A percentile compares a stretch with the other conserved stretches of the same genome.
phyloP scores from a whole-genome alignment of 2,797 vertebrate species.

The Poeciliopsis gracilis region DNA sequence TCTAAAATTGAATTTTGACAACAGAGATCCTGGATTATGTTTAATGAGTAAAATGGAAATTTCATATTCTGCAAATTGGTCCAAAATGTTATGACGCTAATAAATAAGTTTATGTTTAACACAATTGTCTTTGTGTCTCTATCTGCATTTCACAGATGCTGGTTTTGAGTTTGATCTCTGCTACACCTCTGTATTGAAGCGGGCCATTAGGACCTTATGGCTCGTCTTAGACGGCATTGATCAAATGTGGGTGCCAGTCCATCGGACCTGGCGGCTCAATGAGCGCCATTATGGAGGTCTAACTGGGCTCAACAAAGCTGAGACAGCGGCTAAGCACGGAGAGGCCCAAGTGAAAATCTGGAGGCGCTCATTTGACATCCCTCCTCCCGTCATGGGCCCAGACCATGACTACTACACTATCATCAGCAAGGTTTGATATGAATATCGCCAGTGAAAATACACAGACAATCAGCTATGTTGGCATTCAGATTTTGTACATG shows the following conservation, averaged over 20 bases:
- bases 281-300: slow-evolving; percentile 95
- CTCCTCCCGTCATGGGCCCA: slow-evolving; percentile 89
- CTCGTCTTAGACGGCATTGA: slow-evolving; percentile 90
- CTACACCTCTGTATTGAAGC: slow-evolving; percentile 95
- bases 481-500: slow-evolving; percentile 32
- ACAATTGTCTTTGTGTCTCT: background rate
- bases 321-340: slow-evolving; percentile 93
- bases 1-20: background rate
- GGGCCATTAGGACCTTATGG: slow-evolving; percentile 94
- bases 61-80: background rate
- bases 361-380: slow-evolving; percentile 92
- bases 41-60: background rate
- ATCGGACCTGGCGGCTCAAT: slow-evolving; percentile 93
- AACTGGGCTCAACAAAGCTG: slow-evolving; percentile 95
- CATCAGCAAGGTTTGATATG: slow-evolving; percentile 89
- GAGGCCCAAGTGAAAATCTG: slow-evolving; percentile 97
- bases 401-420: slow-evolving; percentile 90
- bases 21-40: background rate
- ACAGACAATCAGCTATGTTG: slow-evolving; percentile 24
- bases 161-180: slow-evolving; percentile 94
- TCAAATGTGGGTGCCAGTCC: slow-evolving; percentile 96
- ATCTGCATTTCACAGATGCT: slow-evolving; percentile 79
- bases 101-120: background rate
- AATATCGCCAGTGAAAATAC: slow-evolving; percentile 24
- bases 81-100: background rate